These are phyloP conservation scores for Adoxophyes honmai DNA, from an alignment of 1,140 invertebrate species.

Conservation along the genomic window DNA sequence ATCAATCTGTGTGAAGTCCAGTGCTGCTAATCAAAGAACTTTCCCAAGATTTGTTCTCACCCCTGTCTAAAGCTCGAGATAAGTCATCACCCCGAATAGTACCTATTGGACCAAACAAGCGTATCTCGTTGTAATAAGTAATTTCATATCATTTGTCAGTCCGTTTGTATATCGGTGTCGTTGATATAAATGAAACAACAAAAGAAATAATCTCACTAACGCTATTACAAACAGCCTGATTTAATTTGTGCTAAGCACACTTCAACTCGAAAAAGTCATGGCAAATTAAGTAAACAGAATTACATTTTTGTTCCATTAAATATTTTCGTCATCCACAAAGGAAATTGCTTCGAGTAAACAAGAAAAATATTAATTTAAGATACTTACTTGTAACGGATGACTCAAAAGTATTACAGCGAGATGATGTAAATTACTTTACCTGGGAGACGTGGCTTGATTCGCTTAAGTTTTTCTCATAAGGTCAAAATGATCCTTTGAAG, in stretches of 20 bases:
- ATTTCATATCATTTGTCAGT: too few species aligned
- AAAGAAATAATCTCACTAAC: too few species aligned
- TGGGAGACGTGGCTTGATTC: conserved; percentile 29
- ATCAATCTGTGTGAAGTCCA: too few species aligned
- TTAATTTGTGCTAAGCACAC: not conserved
- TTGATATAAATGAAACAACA: too few species aligned
- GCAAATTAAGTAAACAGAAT: conserved; percentile 2
- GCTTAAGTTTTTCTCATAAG: conserved; percentile 32
- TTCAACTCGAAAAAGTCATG: not conserved
- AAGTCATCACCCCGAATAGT: too few species aligned
- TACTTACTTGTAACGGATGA: conserved; percentile 2
- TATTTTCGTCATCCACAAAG: conserved; percentile 10
- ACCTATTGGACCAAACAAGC: too few species aligned
- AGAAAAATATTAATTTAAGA: conserved; percentile 14
- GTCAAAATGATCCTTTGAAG: conserved; percentile 34
- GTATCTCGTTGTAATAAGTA: too few species aligned
- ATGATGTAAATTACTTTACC: conserved; percentile 16
- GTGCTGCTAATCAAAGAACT: too few species aligned
- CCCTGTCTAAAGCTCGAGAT: too few species aligned
- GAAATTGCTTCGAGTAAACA: conserved; percentile 2
- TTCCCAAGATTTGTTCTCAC: too few species aligned
- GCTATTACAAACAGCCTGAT: too few species aligned
- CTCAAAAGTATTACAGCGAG: conserved; percentile 3
- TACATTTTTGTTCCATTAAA: conserved; percentile 6
- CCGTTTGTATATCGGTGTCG: too few species aligned